These are phyloP conservation scores for Candidula unifasciata DNA, from an alignment of 2,888 invertebrate species.

Conservation along the genomic window DNA sequence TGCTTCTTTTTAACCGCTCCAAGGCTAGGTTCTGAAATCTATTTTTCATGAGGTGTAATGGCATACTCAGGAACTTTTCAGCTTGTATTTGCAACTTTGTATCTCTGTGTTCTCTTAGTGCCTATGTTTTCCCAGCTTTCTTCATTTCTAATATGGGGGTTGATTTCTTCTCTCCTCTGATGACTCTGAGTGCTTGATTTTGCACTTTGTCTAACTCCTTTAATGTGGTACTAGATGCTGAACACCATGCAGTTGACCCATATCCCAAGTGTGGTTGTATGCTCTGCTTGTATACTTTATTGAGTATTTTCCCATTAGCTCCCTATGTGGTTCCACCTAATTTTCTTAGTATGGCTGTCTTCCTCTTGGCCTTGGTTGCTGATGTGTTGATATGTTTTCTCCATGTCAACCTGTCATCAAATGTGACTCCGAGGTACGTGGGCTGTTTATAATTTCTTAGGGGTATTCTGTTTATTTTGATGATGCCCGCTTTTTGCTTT, in stretches of 20 bases:
- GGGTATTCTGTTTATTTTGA: neutral
- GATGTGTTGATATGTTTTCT: neutral
- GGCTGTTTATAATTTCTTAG: conserved; percentile 26
- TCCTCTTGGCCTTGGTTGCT: neutral
- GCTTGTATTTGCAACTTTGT: neutral
- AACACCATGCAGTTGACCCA: no score
- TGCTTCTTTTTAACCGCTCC: neutral
- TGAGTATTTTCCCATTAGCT: no score
- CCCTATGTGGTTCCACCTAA: no score
- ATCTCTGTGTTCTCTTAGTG: conserved; percentile 9
- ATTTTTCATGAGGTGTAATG: neutral
- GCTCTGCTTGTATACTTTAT: no score
- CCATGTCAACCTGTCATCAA: neutral
- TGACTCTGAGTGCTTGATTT: conserved; percentile 5
- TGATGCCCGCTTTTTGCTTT: conserved; percentile 31
- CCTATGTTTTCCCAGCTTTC: neutral
- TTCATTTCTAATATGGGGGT: conserved; percentile 4
- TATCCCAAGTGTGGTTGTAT: no score
- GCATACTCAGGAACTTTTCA: conserved; percentile 3
- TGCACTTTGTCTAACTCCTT: neutral
- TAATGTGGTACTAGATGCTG: no score
- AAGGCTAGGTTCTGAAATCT: neutral
- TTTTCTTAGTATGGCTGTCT: conserved; percentile 10
- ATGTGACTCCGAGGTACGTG: conserved; percentile 44
- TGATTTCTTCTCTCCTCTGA: neutral